Evolutionary conservation across 2,113 vertebrate species (phyloP).

Genomic region (Calypte anna): DNA sequence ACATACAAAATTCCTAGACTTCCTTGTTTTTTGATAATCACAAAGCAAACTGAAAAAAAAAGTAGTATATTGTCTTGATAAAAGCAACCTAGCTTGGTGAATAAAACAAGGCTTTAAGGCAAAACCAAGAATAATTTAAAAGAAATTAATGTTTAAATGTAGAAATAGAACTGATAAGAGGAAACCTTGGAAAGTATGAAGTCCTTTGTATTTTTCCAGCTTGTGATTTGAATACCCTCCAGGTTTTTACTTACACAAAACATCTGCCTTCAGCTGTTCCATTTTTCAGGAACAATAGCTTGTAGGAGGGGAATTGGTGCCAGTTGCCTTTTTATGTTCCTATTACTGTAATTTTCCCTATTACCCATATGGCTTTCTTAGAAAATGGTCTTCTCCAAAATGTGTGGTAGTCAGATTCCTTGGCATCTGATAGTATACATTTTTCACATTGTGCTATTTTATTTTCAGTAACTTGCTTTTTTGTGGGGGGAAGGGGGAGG

Average conservation of each 20-base stretch:
- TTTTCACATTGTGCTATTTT: background rate
- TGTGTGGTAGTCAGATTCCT: background rate
- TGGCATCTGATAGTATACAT: background rate
- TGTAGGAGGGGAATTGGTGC: background rate
- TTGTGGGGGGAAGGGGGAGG: background rate
- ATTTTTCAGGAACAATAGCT: constrained; percentile 1
- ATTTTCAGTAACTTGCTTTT: background rate
- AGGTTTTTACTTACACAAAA: constrained; percentile 12
- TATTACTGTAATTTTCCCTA: background rate
- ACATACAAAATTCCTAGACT: background rate
- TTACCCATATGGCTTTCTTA: background rate
- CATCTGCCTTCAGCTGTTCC: constrained; percentile 22
- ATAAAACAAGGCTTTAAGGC: background rate
- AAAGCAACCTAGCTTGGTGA: background rate
- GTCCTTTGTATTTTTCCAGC: constrained; percentile 3
- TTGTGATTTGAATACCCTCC: background rate
- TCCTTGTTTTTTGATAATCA: background rate
- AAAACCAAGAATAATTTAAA: background rate
- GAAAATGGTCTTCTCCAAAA: background rate
- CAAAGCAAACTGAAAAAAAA: background rate
- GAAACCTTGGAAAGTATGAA: background rate
- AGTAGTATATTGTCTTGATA: background rate
- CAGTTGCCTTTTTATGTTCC: background rate
- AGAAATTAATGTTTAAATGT: background rate
- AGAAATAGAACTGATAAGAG: background rate